These are phyloP conservation scores for Onychostruthus taczanowskii DNA, from an alignment of 2,113 vertebrate species.

Conservation along the genomic window DNA sequence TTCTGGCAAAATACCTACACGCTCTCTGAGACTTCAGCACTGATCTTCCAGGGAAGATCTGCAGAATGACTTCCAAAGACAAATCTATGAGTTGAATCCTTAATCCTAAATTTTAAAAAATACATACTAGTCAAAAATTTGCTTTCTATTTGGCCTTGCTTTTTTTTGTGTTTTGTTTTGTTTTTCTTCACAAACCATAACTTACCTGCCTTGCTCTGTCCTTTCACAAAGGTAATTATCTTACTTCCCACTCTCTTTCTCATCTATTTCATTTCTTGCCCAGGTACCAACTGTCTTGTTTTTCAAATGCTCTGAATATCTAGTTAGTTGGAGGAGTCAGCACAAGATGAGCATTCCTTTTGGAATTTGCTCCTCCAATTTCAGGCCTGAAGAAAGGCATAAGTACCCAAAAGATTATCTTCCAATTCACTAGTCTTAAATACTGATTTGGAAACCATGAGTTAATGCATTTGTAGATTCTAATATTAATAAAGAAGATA, in stretches of 20 bases:
- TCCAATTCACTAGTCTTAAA: neutral
- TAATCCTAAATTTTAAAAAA: neutral
- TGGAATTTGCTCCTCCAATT: neutral
- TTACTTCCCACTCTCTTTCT: neutral
- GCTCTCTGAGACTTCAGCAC: neutral
- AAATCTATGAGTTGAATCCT: neutral
- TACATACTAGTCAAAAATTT: neutral
- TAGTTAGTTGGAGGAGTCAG: neutral
- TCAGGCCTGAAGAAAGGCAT: neutral
- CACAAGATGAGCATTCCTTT: neutral
- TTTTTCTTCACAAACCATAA: neutral
- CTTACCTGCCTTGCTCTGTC: neutral
- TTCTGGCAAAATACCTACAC: neutral
- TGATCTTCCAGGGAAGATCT: neutral
- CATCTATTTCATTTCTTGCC: neutral
- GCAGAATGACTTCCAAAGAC: neutral
- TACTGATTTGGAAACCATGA: neutral
- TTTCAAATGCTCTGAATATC: neutral
- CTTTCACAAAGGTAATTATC: neutral
- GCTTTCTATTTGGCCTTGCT: neutral
- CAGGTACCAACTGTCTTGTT: neutral
- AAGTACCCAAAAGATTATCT: neutral
- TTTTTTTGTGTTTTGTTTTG: no score
- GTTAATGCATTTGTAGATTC: neutral
- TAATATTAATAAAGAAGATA: neutral